phyloP scores from a whole-genome alignment of 2,888 invertebrate genomes.

The Micropterix aruncella region DNA sequence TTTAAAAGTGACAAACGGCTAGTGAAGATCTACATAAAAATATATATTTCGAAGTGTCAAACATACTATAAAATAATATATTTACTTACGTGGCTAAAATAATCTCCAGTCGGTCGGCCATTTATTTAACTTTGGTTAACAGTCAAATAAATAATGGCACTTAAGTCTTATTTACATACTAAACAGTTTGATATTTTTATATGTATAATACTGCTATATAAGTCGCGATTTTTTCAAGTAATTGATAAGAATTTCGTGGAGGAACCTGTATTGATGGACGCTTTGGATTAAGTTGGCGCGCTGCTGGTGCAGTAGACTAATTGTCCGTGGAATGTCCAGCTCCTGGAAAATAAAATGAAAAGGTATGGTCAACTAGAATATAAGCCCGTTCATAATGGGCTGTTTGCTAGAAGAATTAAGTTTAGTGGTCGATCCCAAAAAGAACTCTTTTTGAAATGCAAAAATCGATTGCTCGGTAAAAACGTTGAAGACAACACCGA shows the following conservation, averaged over 20 bases:
- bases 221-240: slow-evolving; percentile 79
- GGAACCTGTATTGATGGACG: slow-evolving; percentile 78
- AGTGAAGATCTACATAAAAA: too few relatives aligned
- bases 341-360: slow-evolving; percentile 40
- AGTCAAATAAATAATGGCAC: neutral
- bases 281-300: slow-evolving; percentile 81
- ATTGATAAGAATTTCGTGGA: slow-evolving; percentile 71
- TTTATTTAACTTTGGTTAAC: neutral
- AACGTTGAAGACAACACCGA: neutral
- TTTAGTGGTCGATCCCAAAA: neutral
- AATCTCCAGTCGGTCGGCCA: too few relatives aligned
- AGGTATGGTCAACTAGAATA: slow-evolving; percentile 3
- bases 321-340: slow-evolving; percentile 70
- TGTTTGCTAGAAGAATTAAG: neutral
- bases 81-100: too few relatives aligned
- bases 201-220: slow-evolving; percentile 43
- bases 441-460: too few relatives aligned
- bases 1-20: too few relatives aligned
- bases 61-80: too few relatives aligned
- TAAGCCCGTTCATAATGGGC: neutral
- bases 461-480: neutral
- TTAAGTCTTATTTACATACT: neutral
- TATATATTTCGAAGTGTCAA: too few relatives aligned
- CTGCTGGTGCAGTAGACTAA: slow-evolving; percentile 72
- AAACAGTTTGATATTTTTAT: too few relatives aligned